These are phyloP conservation scores for Rhombomys opimus DNA, from an alignment of 2,113 vertebrate genomes.

Conservation along the genomic window DNA sequence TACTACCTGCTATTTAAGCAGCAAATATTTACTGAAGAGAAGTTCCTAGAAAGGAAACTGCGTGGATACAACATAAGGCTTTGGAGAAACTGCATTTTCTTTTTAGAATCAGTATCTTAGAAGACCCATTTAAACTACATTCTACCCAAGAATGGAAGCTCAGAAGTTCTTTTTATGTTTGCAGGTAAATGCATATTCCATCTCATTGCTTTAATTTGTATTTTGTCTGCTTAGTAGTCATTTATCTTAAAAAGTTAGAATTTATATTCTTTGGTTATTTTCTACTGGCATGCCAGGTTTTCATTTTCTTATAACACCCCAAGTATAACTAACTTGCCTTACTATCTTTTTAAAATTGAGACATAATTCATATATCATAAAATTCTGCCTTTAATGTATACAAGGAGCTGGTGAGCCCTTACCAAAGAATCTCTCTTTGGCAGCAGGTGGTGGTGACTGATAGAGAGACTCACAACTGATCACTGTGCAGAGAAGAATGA, in stretches of 20 bases:
- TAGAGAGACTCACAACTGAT: not conserved
- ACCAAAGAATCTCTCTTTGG: not conserved
- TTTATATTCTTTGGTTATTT: conserved; percentile 9
- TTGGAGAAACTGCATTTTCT: conserved; percentile 14
- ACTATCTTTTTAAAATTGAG: not conserved
- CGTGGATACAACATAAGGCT: not conserved
- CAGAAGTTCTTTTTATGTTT: not conserved
- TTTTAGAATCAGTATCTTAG: not conserved
- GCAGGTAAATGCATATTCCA: not conserved
- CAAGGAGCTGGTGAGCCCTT: not conserved
- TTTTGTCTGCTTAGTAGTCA: not conserved
- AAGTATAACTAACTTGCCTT: conserved; percentile 12
- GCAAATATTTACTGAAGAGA: conserved; percentile 4
- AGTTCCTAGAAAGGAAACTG: conserved; percentile 42
- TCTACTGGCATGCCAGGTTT: not conserved
- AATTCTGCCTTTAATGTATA: not conserved
- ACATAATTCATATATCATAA: conserved; percentile 22
- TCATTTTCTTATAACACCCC: not conserved
- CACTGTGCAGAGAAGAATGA: not conserved
- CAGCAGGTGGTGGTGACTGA: not conserved
- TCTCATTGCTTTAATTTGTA: conserved; percentile 36
- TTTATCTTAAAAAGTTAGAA: not conserved
- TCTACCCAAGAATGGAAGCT: not conserved
- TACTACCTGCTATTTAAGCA: conserved; percentile 20
- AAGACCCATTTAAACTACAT: not conserved